Evolutionary conservation across 2,113 vertebrate genomes (phyloP), one percentile per base, ranked within the genome.

Genomic region (Dinomys branickii): DNA sequence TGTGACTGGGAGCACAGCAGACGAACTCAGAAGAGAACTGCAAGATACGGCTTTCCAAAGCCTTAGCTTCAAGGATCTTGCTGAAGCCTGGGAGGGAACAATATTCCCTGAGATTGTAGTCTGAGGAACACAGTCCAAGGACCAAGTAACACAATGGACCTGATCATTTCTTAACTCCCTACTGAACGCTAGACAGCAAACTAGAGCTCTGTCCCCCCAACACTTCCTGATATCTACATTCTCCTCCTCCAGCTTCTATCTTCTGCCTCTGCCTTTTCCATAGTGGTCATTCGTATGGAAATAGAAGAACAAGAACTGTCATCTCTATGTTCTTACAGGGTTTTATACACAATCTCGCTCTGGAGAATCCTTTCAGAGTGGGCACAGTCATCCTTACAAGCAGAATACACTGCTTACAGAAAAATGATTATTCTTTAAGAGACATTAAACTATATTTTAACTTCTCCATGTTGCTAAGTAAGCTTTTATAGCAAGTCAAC

Each of bases 401-500:
- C 86, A 35, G 91, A 92, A 92, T 16, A 88, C 11, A 44, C 17
- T 59, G 91, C 20, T 54, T 41, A 71, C 44, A 75, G 84, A 61
- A 86, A 5, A 14, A 81, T 52, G 35, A 65, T 12, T 10, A 87
- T 47, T 88, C 75, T 71, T 33, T 41, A 77, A 82, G 20, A 94
- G 16, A 59, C 16, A 59, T 16, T 91, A 58, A 84, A 50, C 58
- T 50, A 13, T 91, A 75, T 63, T 94, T 91, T 89, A 95, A 88
- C 59, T 14, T 73, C 75, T 84, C 33, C 2, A 38, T 92, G 28
- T 88, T 88, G 54, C 47, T 92, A 94, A 61, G 90, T 84, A 94
- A 90, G 38, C 38, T 85, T 90, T 92, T 58, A 58, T 1, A 83
- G 17, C 28, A 94, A 85, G 22, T 84, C 65, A 80, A 50, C 20